Conservation (phyloP, 2,888 invertebrate genomes). For the Caenorhabditis parvicauda region DNA sequence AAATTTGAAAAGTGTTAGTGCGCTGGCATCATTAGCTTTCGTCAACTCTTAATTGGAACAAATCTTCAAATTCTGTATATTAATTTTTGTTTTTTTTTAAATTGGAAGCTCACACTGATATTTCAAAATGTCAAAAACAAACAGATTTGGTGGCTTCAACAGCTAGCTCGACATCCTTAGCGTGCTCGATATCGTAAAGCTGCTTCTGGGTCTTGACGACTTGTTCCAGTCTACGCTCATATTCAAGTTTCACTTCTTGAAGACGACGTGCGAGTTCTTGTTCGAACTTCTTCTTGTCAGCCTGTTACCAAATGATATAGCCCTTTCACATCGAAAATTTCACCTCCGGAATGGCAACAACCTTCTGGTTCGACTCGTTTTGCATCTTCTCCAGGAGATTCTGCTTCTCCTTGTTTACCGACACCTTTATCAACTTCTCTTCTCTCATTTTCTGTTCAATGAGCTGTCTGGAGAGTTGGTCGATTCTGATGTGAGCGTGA, state of each 20-base stretch:
- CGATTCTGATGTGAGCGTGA: conserved; percentile 74
- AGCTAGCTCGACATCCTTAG: conserved; percentile 66
- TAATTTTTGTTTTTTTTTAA: too few species aligned
- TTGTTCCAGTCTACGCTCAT: conserved; percentile 63
- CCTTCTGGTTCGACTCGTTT: conserved; percentile 7
- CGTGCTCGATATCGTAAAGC: conserved; percentile 67
- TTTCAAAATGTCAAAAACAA: too few species aligned
- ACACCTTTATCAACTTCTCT: conserved; percentile 14
- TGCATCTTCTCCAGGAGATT: conserved; percentile 14
- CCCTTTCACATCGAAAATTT: not conserved
- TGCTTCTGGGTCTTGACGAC: conserved; percentile 70
- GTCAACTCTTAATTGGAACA: too few species aligned
- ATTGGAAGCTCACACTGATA: too few species aligned
- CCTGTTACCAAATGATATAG: not conserved
- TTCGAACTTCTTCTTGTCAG: conserved; percentile 18
- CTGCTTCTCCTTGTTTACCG: conserved; percentile 14
- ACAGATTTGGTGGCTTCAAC: conserved; percentile 11
- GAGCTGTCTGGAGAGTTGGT: conserved; percentile 29
- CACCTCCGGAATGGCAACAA: conserved; percentile 5
- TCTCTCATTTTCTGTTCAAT: conserved; percentile 27
- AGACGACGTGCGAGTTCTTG: conserved; percentile 13
- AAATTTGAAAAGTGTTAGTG: too few species aligned
- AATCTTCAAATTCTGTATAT: too few species aligned
- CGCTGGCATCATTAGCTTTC: too few species aligned
- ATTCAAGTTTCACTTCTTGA: conserved; percentile 17